Conservation (phyloP, 2,113 vertebrate genomes). For the Galeopterus variegatus region DNA sequence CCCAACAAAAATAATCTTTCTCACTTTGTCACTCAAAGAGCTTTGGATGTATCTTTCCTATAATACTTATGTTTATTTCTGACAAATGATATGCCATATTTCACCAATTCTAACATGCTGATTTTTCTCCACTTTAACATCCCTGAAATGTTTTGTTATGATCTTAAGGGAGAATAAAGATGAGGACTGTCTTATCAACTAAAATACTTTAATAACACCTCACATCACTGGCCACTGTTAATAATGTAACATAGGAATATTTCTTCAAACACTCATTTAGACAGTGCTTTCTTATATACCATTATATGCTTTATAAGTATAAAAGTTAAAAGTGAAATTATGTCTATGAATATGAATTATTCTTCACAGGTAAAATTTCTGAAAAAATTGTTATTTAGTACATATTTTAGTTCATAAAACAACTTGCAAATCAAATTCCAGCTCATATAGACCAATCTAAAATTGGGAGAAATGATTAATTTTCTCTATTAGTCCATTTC, state of each 20-base stretch:
- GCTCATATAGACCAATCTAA: neutral
- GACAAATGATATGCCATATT: neutral
- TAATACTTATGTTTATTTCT: neutral
- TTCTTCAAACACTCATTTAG: neutral
- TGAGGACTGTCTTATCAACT: neutral
- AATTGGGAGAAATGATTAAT: neutral
- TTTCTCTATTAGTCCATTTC: neutral
- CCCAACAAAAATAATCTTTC: neutral
- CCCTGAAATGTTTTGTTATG: neutral
- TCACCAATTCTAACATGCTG: neutral
- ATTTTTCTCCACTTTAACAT: neutral
- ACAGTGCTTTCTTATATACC: neutral
- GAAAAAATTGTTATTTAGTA: neutral
- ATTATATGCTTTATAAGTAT: neutral
- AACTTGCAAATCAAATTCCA: neutral
- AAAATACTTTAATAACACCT: neutral
- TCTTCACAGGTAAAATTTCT: neutral
- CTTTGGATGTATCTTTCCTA: neutral
- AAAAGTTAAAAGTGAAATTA: neutral
- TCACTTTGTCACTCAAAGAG: neutral
- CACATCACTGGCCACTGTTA: neutral
- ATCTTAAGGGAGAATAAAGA: neutral
- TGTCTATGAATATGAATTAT: neutral
- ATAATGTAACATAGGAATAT: neutral
- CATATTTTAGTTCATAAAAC: neutral